A percentile compares a stretch with the other conserved stretches of the same genome.
Conservation (phyloP, 2,797 vertebrate genomes). For the Chelidonichthys spinosus region DNA sequence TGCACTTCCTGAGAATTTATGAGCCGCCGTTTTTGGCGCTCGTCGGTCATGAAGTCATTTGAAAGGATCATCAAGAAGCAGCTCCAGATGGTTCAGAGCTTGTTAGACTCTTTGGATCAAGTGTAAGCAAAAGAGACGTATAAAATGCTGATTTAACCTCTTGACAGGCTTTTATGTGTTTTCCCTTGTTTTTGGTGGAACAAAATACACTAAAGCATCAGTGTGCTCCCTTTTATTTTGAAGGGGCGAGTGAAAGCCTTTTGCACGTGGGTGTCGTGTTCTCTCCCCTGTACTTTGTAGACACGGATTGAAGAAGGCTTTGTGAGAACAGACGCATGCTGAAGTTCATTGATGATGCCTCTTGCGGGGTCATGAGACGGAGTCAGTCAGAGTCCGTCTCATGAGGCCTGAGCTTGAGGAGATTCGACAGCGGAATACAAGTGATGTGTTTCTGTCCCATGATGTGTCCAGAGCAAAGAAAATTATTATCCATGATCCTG, state of each 20-base stretch:
- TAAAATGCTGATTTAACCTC: slow-evolving; percentile 53
- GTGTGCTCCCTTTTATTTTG: background rate
- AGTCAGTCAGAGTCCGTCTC: slow-evolving; percentile 5
- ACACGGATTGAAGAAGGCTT: slow-evolving; percentile 26
- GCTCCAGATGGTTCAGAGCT: slow-evolving; percentile 63
- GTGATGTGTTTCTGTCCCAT: slow-evolving; percentile 40
- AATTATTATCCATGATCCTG: slow-evolving; percentile 46
- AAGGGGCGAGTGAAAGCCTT: background rate
- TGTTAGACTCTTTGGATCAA: slow-evolving; percentile 48
- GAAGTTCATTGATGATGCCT: slow-evolving; percentile 46
- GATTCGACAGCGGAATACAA: slow-evolving; percentile 17
- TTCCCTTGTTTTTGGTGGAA: slow-evolving; percentile 26
- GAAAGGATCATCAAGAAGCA: slow-evolving; percentile 46
- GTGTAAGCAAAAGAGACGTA: slow-evolving; percentile 17
- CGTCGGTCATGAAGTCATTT: slow-evolving; percentile 53
- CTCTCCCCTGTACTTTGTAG: slow-evolving; percentile 22
- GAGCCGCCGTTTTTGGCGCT: slow-evolving; percentile 40
- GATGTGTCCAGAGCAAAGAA: slow-evolving; percentile 62
- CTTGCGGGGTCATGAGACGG: slow-evolving; percentile 46
- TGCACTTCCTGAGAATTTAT: slow-evolving; percentile 9
- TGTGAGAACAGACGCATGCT: slow-evolving; percentile 31
- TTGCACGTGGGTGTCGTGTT: slow-evolving; percentile 14
- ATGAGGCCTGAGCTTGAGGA: slow-evolving; percentile 3
- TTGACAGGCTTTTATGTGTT: slow-evolving; percentile 27
- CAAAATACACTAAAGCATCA: background rate